Base-by-base conservation (phyloP, 2,113 vertebrate species). In the human region DNA sequence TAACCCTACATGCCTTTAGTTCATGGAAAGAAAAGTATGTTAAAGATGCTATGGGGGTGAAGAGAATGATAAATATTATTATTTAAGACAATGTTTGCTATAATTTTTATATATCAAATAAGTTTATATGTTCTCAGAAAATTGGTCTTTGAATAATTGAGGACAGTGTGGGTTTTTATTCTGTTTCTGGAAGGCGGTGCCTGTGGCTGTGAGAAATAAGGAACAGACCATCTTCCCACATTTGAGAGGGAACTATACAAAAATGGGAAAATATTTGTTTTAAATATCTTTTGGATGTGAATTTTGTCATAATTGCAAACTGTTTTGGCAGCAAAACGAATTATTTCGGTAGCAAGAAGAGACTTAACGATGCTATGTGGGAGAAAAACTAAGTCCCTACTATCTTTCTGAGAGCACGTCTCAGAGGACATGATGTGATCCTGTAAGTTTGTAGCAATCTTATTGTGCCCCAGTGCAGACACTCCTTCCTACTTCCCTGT, bases 161-260 rank as follows among this genome's bases (percentile, higher is more conserved):
- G 35, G 16, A 6, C 27, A 59, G 27, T 3, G 3, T 35, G 1
- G 30, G 23, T 23, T 48, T 94, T 55, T 27, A 14, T 86, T 85
- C 9, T 81, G 87, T 35, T 75, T 91, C 59, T 72, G 68, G 23
- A 48, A 12, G 45, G 43, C 9, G 16, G 27, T 16, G 2, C 81
- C 30, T 92, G 38, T 70, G 70, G 4, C 11, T 32, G 48, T 97
- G 96, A 61, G 96, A 97, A 98, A 97, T 66, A 61, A 68, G 95
- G 85, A 96, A 98, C 52, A 93, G 45, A 8, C 6, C 1, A 1
- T 66, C 72, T 96, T 97, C 95, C 70, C 90, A 95, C 48, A 80
- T 89, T 80, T 89, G 70, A 95, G 90, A 87, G 57, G 93, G 73
- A 97, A 97, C 78, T 93, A 0, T 17, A 35, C n/a, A 20, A 35